These are phyloP conservation scores for Dicrurus megarhynchus DNA, from an alignment of 2,113 vertebrate genomes.

Conservation along the genomic window DNA sequence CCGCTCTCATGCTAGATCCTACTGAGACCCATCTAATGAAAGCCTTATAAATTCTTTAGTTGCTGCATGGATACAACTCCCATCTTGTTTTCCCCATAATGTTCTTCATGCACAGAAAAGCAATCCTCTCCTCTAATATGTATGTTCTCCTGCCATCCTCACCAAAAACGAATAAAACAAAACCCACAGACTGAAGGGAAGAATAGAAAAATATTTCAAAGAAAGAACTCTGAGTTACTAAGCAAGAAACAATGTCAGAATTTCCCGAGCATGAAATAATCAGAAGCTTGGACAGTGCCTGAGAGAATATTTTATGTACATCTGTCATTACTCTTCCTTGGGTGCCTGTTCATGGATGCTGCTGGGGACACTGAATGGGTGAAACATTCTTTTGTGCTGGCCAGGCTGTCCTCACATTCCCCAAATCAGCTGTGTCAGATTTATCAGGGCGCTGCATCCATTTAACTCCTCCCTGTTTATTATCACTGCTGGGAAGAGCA, in stretches of 20 bases:
- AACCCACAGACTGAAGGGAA: not conserved
- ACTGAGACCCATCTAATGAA: not conserved
- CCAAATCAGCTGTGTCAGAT: not conserved
- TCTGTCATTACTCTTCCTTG: not conserved
- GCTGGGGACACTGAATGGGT: not conserved
- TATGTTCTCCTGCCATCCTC: not conserved
- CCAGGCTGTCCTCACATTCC: not conserved
- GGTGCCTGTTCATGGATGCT: not conserved
- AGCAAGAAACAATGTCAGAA: not conserved
- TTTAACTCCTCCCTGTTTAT: not conserved
- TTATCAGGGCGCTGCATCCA: not conserved
- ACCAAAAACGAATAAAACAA: not conserved
- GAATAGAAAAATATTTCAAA: not conserved
- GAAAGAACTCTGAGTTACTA: not conserved
- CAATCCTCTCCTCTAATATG: not conserved
- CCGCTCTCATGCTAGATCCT: not conserved
- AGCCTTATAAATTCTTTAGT: not conserved
- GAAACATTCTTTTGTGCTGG: not conserved
- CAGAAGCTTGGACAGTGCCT: not conserved
- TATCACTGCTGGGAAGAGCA: not conserved
- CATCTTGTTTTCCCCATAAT: not conserved
- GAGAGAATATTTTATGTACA: not conserved
- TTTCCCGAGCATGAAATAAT: not conserved
- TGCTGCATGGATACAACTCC: not conserved
- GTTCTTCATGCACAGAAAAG: not conserved